A percentile compares a stretch with the other conserved stretches of the same genome.
Evolutionary conservation across 35 echinoderm and acorn worm species (phyloP).

Genomic region (Amphiura filiformis): DNA sequence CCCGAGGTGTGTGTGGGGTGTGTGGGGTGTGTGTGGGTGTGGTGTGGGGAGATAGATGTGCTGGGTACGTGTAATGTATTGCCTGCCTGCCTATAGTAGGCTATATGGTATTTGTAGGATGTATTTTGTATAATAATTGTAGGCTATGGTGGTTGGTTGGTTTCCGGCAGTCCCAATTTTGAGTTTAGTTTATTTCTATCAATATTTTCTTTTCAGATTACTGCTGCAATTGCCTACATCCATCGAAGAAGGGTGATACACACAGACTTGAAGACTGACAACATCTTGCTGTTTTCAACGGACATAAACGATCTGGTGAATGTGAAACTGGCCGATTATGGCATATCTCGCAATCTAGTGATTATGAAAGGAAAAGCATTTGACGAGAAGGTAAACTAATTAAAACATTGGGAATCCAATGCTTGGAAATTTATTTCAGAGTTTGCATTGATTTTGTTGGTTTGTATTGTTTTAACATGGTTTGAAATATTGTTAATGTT

Average conservation of each 20-base stretch:
- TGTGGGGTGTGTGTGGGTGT: too few species aligned
- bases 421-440: background rate
- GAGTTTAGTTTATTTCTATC: too few species aligned
- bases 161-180: too few species aligned
- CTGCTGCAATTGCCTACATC: conserved; percentile 36
- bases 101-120: too few species aligned
- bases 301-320: conserved; percentile 37
- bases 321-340: conserved; percentile 70
- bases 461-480: background rate
- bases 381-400: conserved; percentile 71
- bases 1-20: too few species aligned
- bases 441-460: background rate
- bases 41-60: too few species aligned
- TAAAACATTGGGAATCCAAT: background rate
- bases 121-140: too few species aligned
- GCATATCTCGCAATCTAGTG: conserved; percentile 56
- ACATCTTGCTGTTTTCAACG: conserved; percentile 57
- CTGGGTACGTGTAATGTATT: too few species aligned
- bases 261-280: conserved; percentile 73
- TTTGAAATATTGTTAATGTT: too few species aligned
- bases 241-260: conserved; percentile 54
- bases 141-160: too few species aligned
- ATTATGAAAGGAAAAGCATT: conserved; percentile 40
- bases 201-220: conserved; percentile 33
- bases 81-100: too few species aligned